phyloP scores from a whole-genome alignment of 1,140 invertebrate species.

The Tribolium madens region DNA sequence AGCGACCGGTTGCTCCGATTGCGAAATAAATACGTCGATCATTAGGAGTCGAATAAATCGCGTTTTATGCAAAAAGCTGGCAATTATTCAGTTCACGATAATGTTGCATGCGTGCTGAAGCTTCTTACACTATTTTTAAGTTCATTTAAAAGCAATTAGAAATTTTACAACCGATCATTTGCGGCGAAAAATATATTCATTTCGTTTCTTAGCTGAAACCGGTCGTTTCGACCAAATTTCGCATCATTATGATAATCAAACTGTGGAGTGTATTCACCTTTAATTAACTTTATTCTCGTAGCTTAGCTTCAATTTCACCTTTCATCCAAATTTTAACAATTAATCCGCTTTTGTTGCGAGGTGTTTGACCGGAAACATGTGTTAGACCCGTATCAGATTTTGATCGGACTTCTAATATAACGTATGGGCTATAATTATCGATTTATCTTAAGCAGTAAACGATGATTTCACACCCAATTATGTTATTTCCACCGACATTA shows the following conservation, averaged over 20 bases:
- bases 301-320: constrained; percentile 6
- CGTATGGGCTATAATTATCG: constrained; percentile 51
- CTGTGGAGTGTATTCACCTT: constrained; percentile 20
- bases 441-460: constrained; percentile 47
- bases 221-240: constrained; percentile 32
- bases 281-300: constrained; percentile 5
- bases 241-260: constrained; percentile 23
- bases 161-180: constrained; percentile 39
- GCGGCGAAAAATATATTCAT: constrained; percentile 22
- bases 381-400: constrained; percentile 47
- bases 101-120: neutral
- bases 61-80: constrained; percentile 19
- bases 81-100: constrained; percentile 16
- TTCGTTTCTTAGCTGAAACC: constrained; percentile 15
- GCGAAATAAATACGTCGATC: constrained; percentile 10
- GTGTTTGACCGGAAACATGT: constrained; percentile 50
- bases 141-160: constrained; percentile 37
- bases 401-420: constrained; percentile 43
- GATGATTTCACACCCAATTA: constrained; percentile 52
- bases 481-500: constrained; percentile 43
- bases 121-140: constrained; percentile 6
- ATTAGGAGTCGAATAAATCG: constrained; percentile 32
- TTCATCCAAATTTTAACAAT: constrained; percentile 5
- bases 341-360: neutral
- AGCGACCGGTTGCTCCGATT: constrained; percentile 44